Conservation (phyloP, 2,113 vertebrate species). For the Coturnix japonica region DNA sequence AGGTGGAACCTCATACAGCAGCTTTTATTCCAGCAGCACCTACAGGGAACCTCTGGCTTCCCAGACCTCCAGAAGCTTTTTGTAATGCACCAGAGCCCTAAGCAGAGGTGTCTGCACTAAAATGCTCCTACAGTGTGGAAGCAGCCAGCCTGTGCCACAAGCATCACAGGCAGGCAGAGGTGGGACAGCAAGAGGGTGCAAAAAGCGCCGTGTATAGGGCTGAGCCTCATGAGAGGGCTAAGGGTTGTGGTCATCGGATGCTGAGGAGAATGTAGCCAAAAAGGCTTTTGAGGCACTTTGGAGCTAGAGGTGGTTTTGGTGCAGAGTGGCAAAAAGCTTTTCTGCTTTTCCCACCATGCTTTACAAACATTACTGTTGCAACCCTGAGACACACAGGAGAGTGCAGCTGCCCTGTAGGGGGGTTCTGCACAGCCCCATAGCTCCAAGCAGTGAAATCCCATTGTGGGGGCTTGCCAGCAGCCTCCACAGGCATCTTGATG, state of each 20-base stretch:
- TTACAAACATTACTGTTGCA: background rate
- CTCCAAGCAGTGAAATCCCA: background rate
- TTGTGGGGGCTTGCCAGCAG: background rate
- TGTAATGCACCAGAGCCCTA: background rate
- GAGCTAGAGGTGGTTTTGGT: background rate
- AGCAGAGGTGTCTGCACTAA: background rate
- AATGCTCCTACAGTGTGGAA: background rate
- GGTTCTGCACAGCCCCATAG: background rate
- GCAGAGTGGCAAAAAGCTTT: background rate
- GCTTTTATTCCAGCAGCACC: background rate
- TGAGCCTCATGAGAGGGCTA: background rate
- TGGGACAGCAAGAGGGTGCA: background rate
- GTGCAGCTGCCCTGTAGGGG: background rate
- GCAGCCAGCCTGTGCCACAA: background rate
- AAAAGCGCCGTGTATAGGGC: background rate
- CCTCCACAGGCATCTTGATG: background rate
- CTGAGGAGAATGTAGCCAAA: accelerated
- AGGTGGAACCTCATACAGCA: background rate
- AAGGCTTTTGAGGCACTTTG: background rate
- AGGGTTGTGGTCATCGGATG: background rate
- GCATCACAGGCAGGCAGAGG: background rate
- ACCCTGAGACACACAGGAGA: background rate
- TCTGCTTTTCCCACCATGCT: background rate
- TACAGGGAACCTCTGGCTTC: background rate
- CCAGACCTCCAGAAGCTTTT: background rate